Evolutionary conservation across 2,888 invertebrate genomes (phyloP).

Genomic region (Phengaris alcon): DNA sequence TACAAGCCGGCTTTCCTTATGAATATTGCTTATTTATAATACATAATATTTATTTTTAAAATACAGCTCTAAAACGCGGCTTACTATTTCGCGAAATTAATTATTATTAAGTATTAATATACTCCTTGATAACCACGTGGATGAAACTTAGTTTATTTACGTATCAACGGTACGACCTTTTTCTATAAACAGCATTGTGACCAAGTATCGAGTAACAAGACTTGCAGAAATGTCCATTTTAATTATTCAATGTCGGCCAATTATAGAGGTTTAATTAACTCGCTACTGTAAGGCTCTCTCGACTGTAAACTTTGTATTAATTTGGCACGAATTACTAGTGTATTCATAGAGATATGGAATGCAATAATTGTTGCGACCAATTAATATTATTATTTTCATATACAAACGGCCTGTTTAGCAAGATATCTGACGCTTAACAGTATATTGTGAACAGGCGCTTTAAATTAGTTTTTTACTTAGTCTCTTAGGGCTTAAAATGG

Average conservation of each 20-base stretch:
- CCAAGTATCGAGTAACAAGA: neutral
- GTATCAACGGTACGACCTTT: neutral
- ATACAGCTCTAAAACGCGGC: too few relatives aligned
- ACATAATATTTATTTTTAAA: too few relatives aligned
- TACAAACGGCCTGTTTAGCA: too few relatives aligned
- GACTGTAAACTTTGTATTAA: neutral
- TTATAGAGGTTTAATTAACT: conserved; percentile 11
- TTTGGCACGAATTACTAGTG: neutral
- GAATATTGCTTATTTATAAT: too few relatives aligned
- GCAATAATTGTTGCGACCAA: neutral
- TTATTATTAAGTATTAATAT: too few relatives aligned
- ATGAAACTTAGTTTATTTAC: neutral
- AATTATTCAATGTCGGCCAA: neutral
- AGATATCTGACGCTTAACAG: too few relatives aligned
- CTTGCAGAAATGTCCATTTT: neutral
- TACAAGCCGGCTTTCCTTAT: too few relatives aligned
- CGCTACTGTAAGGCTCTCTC: neutral
- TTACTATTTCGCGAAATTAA: too few relatives aligned
- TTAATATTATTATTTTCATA: too few relatives aligned
- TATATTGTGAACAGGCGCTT: too few relatives aligned
- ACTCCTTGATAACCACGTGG: neutral
- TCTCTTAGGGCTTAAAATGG: too few relatives aligned
- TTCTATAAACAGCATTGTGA: neutral
- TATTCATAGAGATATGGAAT: neutral
- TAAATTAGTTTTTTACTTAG: too few relatives aligned